These are phyloP conservation scores for Hanleya hanleyi DNA, from an alignment of 2,888 invertebrate species.

Conservation along the genomic window DNA sequence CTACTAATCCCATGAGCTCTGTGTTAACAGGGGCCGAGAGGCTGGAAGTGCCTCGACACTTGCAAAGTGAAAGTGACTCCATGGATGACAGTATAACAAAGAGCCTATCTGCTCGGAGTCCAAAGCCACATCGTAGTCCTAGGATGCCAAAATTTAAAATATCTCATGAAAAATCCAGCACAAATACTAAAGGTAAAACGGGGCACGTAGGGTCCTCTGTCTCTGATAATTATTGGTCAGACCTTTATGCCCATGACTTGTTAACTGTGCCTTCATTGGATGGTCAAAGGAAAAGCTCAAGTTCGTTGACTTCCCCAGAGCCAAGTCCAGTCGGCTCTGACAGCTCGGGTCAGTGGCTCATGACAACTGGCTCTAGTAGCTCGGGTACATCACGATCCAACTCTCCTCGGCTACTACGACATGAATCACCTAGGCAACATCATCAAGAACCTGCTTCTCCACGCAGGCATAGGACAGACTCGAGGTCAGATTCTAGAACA, in stretches of 20 bases:
- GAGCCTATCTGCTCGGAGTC: neutral
- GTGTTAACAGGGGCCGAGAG: neutral
- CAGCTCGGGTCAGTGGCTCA: conserved; percentile 41
- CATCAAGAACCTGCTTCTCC: neutral
- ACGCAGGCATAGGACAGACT: neutral
- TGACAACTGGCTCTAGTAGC: conserved; percentile 35
- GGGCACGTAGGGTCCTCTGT: conserved; percentile 17
- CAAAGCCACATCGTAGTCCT: conserved; percentile 10
- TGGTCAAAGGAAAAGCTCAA: conserved; percentile 4
- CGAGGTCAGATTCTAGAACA: neutral
- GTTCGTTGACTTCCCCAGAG: conserved; percentile 26
- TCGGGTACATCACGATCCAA: conserved; percentile 41
- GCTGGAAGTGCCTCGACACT: neutral
- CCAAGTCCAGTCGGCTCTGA: conserved; percentile 46
- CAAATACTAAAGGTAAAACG: conserved; percentile 45
- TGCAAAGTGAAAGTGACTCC: neutral
- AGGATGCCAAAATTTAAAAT: conserved; percentile 45
- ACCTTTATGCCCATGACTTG: conserved; percentile 1
- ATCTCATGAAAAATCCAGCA: conserved; percentile 47
- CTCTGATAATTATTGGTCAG: neutral
- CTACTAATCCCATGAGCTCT: neutral
- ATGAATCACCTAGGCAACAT: neutral
- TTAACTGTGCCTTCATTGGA: conserved; percentile 21
- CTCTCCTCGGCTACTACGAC: conserved; percentile 45
- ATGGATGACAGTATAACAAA: neutral